Percentiles rank a stretch among this genome's conserved stretches.
These are phyloP conservation scores for Ictalurus furcatus DNA, from an alignment of 2,113 vertebrate species.

Conservation along the genomic window DNA sequence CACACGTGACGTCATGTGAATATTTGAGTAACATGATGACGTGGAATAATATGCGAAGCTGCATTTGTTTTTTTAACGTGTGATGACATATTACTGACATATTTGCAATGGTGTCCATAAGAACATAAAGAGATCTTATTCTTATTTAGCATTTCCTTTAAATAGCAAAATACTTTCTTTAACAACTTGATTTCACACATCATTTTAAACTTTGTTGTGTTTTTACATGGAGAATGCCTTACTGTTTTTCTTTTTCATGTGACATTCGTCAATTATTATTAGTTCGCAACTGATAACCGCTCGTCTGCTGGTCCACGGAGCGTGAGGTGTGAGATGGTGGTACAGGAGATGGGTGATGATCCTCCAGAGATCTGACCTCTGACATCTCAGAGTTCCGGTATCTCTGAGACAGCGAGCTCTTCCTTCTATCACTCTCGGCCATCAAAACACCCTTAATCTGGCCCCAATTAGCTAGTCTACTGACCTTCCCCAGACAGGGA, in stretches of 20 bases:
- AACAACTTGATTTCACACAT: neutral
- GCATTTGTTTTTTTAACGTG: neutral
- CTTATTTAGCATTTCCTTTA: neutral
- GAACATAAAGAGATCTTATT: neutral
- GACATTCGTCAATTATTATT: neutral
- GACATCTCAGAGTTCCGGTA: constrained; percentile 61
- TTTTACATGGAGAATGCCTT: neutral
- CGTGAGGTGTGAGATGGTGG: constrained; percentile 4
- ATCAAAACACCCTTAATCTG: constrained; percentile 48
- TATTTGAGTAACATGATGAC: neutral
- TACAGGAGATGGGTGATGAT: constrained; percentile 55
- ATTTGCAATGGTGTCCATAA: neutral
- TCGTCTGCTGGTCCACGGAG: neutral
- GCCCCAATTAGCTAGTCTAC: constrained; percentile 44
- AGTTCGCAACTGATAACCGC: neutral
- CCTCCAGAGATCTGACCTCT: constrained; percentile 67
- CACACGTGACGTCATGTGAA: neutral
- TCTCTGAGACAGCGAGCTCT: constrained; percentile 53
- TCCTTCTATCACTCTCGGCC: constrained; percentile 29
- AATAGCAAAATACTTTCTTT: neutral
- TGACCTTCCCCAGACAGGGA: constrained; percentile 25
- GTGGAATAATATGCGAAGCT: neutral
- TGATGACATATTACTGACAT: neutral
- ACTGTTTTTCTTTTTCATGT: neutral
- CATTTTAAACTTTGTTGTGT: neutral